phyloP scores from a whole-genome alignment of 2,113 vertebrate genomes.

The Triplophysa siluroides region DNA sequence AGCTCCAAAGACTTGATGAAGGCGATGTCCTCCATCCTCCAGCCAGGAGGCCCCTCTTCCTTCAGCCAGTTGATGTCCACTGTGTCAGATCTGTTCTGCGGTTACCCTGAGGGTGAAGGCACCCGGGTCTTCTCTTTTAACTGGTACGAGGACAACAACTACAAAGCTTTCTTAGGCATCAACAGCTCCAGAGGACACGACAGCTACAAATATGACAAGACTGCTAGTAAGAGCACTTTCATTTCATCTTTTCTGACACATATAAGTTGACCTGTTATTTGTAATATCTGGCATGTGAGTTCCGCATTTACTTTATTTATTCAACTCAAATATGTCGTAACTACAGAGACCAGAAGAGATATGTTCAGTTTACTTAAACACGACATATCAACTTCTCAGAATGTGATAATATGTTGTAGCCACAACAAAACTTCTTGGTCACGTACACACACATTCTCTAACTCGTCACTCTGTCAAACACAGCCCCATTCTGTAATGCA shows the following conservation, averaged over 20 bases:
- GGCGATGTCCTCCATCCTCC: slow-evolving; percentile 73
- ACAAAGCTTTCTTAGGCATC: slow-evolving; percentile 94
- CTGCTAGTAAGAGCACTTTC: slow-evolving; percentile 81
- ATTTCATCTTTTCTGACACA: neutral
- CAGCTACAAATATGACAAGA: slow-evolving; percentile 81
- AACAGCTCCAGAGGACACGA: slow-evolving; percentile 80
- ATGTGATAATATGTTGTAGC: too few species aligned
- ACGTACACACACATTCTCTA: neutral
- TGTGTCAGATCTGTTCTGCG: slow-evolving; percentile 87
- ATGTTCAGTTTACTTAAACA: too few species aligned
- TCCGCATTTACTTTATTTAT: too few species aligned
- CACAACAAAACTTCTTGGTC: neutral
- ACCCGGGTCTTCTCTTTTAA: slow-evolving; percentile 92
- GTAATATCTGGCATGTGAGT: too few species aligned
- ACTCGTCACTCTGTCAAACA: slow-evolving; percentile 53
- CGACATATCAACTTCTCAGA: too few species aligned
- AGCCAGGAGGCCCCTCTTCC: slow-evolving; percentile 71
- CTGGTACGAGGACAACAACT: slow-evolving; percentile 99
- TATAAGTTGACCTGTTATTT: too few species aligned
- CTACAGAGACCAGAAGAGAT: too few species aligned
- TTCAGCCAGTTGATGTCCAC: slow-evolving; percentile 77
- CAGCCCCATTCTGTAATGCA: slow-evolving; percentile 92
- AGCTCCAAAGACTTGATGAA: slow-evolving; percentile 80
- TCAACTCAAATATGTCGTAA: too few species aligned
- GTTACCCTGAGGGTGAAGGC: slow-evolving; percentile 88